A percentile compares a stretch with the other conserved stretches of the same genome.
Conservation (phyloP, 2,113 vertebrate species). For the Corythornis cristatus region DNA sequence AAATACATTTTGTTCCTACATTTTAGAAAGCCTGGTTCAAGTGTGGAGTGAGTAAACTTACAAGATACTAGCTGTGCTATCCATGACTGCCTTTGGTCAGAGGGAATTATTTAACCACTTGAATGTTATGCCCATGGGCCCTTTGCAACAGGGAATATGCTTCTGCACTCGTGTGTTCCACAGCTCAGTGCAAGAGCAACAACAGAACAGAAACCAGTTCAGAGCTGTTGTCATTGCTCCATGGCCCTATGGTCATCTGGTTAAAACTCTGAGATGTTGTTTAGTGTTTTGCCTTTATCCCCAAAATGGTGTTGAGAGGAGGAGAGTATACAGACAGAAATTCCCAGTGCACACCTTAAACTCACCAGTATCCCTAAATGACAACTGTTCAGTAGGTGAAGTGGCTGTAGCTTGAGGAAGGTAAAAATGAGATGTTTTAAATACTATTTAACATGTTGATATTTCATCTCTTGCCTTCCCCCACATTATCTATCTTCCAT, state of each 20-base stretch:
- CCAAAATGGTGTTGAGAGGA: not conserved
- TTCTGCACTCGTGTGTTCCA: not conserved
- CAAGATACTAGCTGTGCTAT: not conserved
- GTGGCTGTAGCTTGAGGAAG: not conserved
- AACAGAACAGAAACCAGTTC: not conserved
- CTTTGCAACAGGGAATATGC: not conserved
- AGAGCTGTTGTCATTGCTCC: not conserved
- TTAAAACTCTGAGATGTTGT: not conserved
- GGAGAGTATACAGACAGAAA: not conserved
- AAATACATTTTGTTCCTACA: not conserved
- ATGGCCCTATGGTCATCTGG: not conserved
- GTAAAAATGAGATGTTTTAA: not conserved
- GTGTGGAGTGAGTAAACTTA: not conserved
- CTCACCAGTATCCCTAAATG: not conserved
- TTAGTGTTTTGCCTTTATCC: not conserved
- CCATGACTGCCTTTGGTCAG: not conserved
- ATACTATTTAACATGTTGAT: not conserved
- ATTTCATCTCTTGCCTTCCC: not conserved
- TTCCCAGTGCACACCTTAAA: not conserved
- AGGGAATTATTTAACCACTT: not conserved
- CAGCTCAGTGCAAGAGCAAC: not conserved
- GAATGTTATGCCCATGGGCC: not conserved
- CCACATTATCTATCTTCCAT: not conserved
- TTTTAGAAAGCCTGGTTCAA: not conserved
- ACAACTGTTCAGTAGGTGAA: not conserved